Evolutionary conservation across 1,140 invertebrate genomes (phyloP).

Genomic region (Eriosoma lanigerum): DNA sequence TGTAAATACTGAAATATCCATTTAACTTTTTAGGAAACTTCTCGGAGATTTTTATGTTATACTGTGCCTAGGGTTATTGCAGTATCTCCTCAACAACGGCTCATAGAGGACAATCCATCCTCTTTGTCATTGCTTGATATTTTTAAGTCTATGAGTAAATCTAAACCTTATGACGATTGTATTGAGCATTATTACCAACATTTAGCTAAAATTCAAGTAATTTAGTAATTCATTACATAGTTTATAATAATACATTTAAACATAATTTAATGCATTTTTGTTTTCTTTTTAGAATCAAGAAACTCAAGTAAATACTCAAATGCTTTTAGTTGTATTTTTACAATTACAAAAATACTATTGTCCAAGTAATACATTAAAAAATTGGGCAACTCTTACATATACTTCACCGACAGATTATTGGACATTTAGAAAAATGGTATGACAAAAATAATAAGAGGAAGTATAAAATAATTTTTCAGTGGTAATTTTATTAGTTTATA

Average conservation of each 20-base stretch:
- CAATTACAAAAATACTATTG: conserved; percentile 91
- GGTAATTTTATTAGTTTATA: not conserved
- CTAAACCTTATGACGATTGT: conserved; percentile 83
- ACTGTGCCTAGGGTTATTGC: conserved; percentile 93
- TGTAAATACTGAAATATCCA: not conserved
- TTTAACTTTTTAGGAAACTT: conserved; percentile 70
- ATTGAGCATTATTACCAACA: conserved; percentile 90
- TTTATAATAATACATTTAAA: conserved; percentile 43
- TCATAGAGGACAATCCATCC: conserved; percentile 94
- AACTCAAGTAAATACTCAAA: conserved; percentile 88
- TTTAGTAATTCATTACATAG: not conserved
- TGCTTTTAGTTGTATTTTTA: conserved; percentile 82
- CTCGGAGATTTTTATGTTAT: conserved; percentile 85
- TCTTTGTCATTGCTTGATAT: conserved; percentile 90
- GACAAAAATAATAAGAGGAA: conserved; percentile 4
- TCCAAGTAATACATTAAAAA: conserved; percentile 77
- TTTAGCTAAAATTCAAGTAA: conserved; percentile 80
- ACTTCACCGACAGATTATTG: conserved; percentile 91
- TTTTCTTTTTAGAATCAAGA: conserved; percentile 62
- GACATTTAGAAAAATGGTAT: conserved; percentile 94
- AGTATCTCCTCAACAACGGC: conserved; percentile 90
- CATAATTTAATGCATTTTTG: conserved; percentile 56
- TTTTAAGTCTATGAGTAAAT: conserved; percentile 83
- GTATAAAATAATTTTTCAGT: conserved; percentile 48
- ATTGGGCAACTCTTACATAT: conserved; percentile 90